Percentiles rank a stretch among this genome's conserved stretches.
Evolutionary conservation across 2,888 invertebrate species (phyloP).

Genomic region (Yponomeuta cagnagella): DNA sequence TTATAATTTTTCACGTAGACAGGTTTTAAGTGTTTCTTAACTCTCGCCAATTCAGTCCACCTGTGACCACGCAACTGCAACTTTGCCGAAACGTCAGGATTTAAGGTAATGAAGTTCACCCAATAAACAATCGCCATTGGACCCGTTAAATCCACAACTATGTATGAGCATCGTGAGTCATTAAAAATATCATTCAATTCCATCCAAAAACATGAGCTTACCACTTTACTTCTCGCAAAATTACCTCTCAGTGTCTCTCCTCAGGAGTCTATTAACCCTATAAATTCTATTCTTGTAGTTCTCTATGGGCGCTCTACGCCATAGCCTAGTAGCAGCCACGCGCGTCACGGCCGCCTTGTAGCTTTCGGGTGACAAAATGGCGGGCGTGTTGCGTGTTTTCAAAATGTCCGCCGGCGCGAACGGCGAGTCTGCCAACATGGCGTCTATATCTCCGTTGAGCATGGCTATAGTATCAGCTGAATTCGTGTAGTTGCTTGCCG

Average conservation of each 20-base stretch:
- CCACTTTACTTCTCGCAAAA: conserved; percentile 27
- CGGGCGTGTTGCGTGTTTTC: conserved; percentile 59
- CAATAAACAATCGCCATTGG: no score
- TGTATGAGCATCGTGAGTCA: no score
- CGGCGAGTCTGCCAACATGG: conserved; percentile 57
- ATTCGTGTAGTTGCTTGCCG: conserved; percentile 53
- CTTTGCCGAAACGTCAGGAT: no score
- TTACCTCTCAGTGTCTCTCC: conserved; percentile 64
- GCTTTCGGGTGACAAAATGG: conserved; percentile 61
- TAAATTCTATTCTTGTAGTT: conserved; percentile 60
- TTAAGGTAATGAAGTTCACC: no score
- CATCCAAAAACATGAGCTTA: neutral
- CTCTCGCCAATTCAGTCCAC: no score
- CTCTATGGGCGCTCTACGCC: conserved; percentile 54
- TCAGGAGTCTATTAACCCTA: conserved; percentile 56
- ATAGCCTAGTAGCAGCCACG: conserved; percentile 49
- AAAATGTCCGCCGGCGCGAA: conserved; percentile 47
- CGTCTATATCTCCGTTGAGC: conserved; percentile 63
- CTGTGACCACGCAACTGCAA: no score
- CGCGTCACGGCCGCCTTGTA: conserved; percentile 61
- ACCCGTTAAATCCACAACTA: no score
- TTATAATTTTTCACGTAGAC: no score
- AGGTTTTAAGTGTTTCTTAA: no score
- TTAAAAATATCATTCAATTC: no score
- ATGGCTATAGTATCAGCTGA: conserved; percentile 55